Base-by-base conservation (phyloP, 2,113 vertebrate genomes). In the Nyctibius bracteatus region DNA sequence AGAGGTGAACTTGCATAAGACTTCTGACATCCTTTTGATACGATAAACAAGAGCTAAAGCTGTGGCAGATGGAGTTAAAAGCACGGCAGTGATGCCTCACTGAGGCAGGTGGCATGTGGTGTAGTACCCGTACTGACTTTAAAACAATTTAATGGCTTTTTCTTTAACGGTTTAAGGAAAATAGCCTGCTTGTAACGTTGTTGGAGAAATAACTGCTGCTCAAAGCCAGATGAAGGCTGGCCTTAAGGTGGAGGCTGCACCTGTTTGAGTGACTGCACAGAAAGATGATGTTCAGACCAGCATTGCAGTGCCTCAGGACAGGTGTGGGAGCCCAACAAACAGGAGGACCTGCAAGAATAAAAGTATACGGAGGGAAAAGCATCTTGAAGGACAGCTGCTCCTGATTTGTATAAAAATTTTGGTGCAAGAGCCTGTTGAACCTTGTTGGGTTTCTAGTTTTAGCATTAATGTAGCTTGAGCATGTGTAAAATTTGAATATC, bases 1-100 rank as follows among this genome's bases (percentile, higher is more conserved):
- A 89, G 88, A 94, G 88, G 68, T 91, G 91, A 92, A 92, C 92
- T 97, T 97, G 95, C 72, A 16, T 46, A 78, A 91, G 95, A 55
- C 73, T 84, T 84, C 43, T 70, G 86, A 44, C 81, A 92, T 89
- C 84, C 67, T 74, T 94, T 81, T 78, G 95, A 20, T 95, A 67
- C 93, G 88, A 83, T 66, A 90, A 89, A 37, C 19, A 72, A 39
- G 86, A 93, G 83, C 81, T 92, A 74, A 84, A 84, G 80, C 77
- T 55, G 3, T 47, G 75, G 54, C 81, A 87, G 72, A 18, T 24
- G 5, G 3, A 44, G 35, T 39, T 22, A 14, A 31, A n/a, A 82
- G 47, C 1, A 0, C 59, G 58, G 67, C 91, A 52, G 6, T 8
- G 46, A 66, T 78, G 59, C 72, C 77, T 91, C 21, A 5, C 71